Percentiles rank a stretch among this genome's conserved stretches.
Conservation (phyloP, 2,113 vertebrate species). For the Lophochroa leadbeateri region DNA sequence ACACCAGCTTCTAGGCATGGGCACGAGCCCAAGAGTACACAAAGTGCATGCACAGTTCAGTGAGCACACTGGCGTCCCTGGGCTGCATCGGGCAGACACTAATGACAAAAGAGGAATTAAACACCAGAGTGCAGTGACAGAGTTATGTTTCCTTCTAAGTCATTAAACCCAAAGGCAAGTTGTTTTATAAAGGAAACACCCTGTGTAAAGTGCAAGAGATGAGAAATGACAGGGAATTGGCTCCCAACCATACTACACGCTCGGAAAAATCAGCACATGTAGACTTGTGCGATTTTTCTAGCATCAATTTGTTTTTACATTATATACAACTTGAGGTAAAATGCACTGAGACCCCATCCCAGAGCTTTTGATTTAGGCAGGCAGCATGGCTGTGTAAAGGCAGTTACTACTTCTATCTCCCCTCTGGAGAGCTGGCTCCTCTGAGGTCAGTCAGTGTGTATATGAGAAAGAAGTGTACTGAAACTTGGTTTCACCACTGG, state of each 20-base stretch:
- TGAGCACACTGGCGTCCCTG: constrained; percentile 26
- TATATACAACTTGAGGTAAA: constrained; percentile 2
- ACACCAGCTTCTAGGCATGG: constrained; percentile 54
- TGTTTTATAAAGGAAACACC: constrained; percentile 59
- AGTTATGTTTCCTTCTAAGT: constrained; percentile 59
- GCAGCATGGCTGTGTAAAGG: not conserved
- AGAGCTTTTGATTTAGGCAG: not conserved
- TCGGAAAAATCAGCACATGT: constrained; percentile 26
- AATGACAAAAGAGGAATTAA: constrained; percentile 42
- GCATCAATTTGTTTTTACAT: constrained; percentile 26
- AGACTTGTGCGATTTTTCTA: constrained; percentile 30
- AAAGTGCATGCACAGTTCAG: constrained; percentile 48
- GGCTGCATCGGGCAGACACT: constrained; percentile 16
- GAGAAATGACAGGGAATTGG: constrained; percentile 56
- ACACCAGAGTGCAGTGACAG: constrained; percentile 8
- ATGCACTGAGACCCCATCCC: not conserved
- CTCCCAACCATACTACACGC: not conserved
- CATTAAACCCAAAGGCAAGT: constrained; percentile 60
- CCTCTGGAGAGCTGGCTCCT: fast-evolving
- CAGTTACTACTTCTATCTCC: not conserved
- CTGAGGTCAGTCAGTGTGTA: not conserved
- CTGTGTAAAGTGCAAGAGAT: constrained; percentile 37
- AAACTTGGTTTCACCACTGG: not conserved
- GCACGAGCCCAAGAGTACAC: constrained; percentile 14
- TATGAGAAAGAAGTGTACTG: not conserved